Evolutionary conservation across 2,888 invertebrate genomes (phyloP), one percentile per base, ranked within the genome.

Genomic region (Euzophera pinguis): DNA sequence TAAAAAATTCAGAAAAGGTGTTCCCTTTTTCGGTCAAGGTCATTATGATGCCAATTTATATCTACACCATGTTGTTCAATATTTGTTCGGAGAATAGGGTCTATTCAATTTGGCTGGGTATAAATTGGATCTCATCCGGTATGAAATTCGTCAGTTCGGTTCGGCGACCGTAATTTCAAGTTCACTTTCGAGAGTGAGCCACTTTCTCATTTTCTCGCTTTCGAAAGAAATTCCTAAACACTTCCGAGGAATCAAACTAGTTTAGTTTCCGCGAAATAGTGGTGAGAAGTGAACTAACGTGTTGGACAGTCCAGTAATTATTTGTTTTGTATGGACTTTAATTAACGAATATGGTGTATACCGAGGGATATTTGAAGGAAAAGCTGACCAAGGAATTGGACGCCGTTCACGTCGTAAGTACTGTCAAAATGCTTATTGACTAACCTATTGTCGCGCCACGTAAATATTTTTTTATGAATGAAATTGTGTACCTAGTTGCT

Each of bases 331-430:
- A 77, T 76, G 78, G 77, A 75, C 74, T 78, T 75, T 79, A 65
- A 71, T 70, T 70, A 56, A 71, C 73, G 81, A 91, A 84, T 84
- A 93, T 93, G 93, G 91, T 92, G 78, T 92, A 93, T 81, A 91
- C 92, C 64, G 93, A 92, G 81, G 91, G 90, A 67, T 90, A 93
- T 78, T 89, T 94, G 71, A 92, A 91, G 78, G 91, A 92, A 66
- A 95, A 94, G 83, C 86, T 94, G 67, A 83, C 82, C 65, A 91
- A 93, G 81, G 93, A 92, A 87, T 86, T 94, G 73, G 92, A 93
- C 69, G 93, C 94, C 65, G 85, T 91, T 69, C 92, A 94, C 85
- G 93, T 94, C 83, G 94, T 94, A 92, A 92, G 94, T 93, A 84
- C 66, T 85, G 84, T 87, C 86, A 87, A 84, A 78, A 78, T 75